Base-by-base conservation (phyloP, 1,140 invertebrate genomes). In the Nylanderia fulva region DNA sequence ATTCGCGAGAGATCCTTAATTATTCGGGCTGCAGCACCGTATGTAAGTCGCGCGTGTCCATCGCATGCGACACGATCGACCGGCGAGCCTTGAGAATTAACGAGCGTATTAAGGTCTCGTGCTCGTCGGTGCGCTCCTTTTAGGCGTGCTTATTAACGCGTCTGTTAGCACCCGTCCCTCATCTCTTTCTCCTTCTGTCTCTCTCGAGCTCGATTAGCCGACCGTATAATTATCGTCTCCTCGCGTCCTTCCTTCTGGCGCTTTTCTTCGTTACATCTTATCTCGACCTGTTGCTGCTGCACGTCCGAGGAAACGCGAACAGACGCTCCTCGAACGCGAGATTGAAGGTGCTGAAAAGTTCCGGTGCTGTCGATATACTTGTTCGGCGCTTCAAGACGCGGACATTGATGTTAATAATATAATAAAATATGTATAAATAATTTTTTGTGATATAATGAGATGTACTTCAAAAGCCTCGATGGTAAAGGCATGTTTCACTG, bases 201-300 rank as follows among this genome's bases (percentile, higher is more conserved):
- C 15, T 48, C 45, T 48, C 15, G 18, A 52, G 66, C 77, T 71
- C 77, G 52, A 82, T 82, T 82, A 84, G 58, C 60, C 82, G 58
- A 85, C 58, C 48, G 48, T 79, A 68, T 79, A 79, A 79, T 85
- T 85, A 60, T 85, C 45, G 54, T 39, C 36, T 85, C 63, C 15
- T 56, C 74, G 84, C 33, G 11, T 66, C 42, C 8, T 36, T 42
- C 45, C 63, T n/a, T 24, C 60, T 29, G 27, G n/a, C 61, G 52
- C 63, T 79, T 77, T 77, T 58, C 61, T 66, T 42, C 74, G 24
- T 27, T 54, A 4, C 39, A 36, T 48, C 48, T 64, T 69, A 27
- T 48, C 24, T 69, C 21, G 29, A 5, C n/a, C 24, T 15, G 71
- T 61, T 58, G 45, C 3, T n/a, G n/a, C n/a, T 56, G 21, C n/a